Conservation (phyloP, 2,797 vertebrate genomes). For the Simalia tracyae region DNA sequence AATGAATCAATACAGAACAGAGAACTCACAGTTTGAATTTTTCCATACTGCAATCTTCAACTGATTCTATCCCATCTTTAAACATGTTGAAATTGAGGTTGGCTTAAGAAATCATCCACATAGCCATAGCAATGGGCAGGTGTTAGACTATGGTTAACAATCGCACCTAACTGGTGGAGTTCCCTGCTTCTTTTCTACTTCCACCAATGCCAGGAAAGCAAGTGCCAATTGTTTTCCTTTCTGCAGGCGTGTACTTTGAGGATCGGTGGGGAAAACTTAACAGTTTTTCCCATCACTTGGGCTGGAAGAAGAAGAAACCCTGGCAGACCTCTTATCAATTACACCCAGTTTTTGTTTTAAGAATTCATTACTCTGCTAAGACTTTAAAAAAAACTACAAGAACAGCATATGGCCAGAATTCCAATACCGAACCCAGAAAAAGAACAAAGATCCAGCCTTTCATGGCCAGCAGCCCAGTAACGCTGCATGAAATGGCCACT, state of each 20-base stretch:
- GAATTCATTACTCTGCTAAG: not conserved
- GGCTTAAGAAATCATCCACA: not conserved
- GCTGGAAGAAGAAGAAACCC: not conserved
- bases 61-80: not conserved
- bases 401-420: not conserved
- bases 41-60: not conserved
- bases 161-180: not conserved
- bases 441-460: not conserved
- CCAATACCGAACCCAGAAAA: not conserved
- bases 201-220: not conserved
- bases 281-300: not conserved
- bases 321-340: not conserved
- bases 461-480: not conserved
- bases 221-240: not conserved
- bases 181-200: not conserved
- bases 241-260: not conserved
- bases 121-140: not conserved
- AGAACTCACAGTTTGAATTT: no score
- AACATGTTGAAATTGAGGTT: not conserved
- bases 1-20: not conserved
- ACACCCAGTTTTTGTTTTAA: not conserved
- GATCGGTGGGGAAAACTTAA: not conserved
- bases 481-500: not conserved
- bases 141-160: not conserved
- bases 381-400: not conserved